phyloP scores from a whole-genome alignment of 2,888 invertebrate genomes.

The Heteropelma amictum region DNA sequence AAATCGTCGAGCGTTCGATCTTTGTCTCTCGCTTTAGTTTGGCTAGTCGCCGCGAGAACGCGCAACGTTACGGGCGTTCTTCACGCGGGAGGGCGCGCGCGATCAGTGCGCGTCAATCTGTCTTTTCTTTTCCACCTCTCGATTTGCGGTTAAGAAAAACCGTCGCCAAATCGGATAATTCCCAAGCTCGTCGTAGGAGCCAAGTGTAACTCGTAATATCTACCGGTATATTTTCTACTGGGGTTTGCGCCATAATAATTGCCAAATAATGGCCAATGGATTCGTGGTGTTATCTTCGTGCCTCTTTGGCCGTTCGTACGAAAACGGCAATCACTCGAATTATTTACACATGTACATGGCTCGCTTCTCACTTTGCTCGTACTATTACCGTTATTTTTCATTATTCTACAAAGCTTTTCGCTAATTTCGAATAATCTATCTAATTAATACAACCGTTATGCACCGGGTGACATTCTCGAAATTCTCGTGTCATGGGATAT shows the following conservation, averaged over 20 bases:
- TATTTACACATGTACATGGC: constrained; percentile 66
- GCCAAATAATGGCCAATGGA: background rate
- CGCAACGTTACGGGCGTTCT: constrained; percentile 48
- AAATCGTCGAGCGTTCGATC: background rate
- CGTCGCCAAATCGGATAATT: constrained; percentile 17
- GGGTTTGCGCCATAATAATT: constrained; percentile 24
- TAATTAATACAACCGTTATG: constrained; percentile 63
- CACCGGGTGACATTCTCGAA: constrained; percentile 54
- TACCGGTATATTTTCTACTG: constrained; percentile 15
- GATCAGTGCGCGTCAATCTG: constrained; percentile 20
- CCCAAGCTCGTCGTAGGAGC: constrained; percentile 20
- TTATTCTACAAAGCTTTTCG: constrained; percentile 47
- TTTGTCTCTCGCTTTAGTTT: background rate
- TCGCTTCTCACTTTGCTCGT: constrained; percentile 36
- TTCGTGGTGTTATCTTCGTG: constrained; percentile 24
- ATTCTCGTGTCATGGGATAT: constrained; percentile 38
- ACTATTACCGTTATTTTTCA: background rate
- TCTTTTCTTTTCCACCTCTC: background rate
- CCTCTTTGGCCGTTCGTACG: constrained; percentile 26
- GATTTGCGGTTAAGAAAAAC: constrained; percentile 17
- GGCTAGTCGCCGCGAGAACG: constrained; percentile 39
- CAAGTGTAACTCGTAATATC: constrained; percentile 9
- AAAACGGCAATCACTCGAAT: constrained; percentile 55
- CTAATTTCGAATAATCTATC: constrained; percentile 39
- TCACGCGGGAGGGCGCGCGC: no score